Percentiles rank a stretch among this genome's conserved stretches.
These are phyloP conservation scores for Propithecus coquereli DNA, from an alignment of 2,113 vertebrate genomes.

Conservation along the genomic window DNA sequence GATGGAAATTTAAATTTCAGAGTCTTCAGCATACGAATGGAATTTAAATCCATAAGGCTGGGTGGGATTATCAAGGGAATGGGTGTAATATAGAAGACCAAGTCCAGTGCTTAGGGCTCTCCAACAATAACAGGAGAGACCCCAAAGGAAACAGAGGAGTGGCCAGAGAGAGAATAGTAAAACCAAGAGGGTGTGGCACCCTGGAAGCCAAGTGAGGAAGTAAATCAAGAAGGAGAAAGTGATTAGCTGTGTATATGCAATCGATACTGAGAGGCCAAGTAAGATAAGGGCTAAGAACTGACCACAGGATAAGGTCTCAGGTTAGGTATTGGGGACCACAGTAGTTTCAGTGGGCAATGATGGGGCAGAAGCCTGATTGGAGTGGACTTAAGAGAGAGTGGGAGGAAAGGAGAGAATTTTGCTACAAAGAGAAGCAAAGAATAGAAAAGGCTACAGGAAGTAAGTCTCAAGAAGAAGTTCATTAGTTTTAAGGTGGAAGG, in stretches of 20 bases:
- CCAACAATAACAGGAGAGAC: background rate
- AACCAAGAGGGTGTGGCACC: background rate
- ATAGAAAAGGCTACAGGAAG: background rate
- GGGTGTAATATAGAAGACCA: background rate
- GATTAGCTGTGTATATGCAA: background rate
- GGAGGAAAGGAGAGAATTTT: background rate
- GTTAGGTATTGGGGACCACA: no score
- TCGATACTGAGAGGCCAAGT: background rate
- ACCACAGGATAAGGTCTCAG: background rate
- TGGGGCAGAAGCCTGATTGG: background rate
- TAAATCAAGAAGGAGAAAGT: background rate
- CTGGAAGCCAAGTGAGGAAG: background rate
- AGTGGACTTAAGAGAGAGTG: background rate
- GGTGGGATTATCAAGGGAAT: background rate
- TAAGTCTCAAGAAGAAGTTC: background rate
- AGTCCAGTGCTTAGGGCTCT: background rate
- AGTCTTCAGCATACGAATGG: background rate
- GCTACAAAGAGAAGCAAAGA: background rate
- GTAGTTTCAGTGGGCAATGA: no score
- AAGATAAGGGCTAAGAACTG: background rate
- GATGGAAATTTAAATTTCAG: background rate
- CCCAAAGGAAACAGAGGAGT: background rate
- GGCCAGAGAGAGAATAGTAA: background rate
- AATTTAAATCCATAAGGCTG: background rate
- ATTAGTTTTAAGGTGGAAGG: background rate